phyloP scores from a whole-genome alignment of 1,140 invertebrate species.

The Aporrectodea caliginosa region DNA sequence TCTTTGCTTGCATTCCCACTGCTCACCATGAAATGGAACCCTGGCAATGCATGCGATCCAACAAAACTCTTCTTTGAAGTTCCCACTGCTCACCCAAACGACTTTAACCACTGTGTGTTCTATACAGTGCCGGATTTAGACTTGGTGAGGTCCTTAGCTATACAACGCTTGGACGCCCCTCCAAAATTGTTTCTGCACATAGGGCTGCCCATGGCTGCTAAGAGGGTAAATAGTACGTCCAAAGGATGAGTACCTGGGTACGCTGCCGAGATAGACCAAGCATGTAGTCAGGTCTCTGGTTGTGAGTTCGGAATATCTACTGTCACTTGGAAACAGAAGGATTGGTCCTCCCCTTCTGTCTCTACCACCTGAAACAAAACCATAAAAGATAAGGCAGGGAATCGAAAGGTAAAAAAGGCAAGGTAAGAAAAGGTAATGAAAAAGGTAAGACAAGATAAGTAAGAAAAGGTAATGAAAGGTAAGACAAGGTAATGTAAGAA shows the following conservation, averaged over 20 bases:
- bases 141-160: too few relatives aligned
- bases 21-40: too few relatives aligned
- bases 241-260: conserved; percentile 43
- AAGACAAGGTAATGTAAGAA: background rate
- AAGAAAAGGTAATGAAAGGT: background rate
- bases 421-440: background rate
- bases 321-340: conserved; percentile 46
- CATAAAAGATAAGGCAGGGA: background rate
- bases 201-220: background rate
- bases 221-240: background rate
- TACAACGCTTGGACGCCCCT: too few relatives aligned
- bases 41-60: too few relatives aligned
- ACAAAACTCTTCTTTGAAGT: background rate
- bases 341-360: conserved; percentile 51
- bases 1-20: too few relatives aligned
- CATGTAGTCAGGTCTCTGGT: conserved; percentile 44
- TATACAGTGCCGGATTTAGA: too few relatives aligned
- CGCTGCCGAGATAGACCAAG: conserved; percentile 46
- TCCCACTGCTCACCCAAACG: background rate
- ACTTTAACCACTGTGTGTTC: too few relatives aligned
- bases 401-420: background rate
- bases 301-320: conserved; percentile 36
- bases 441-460: background rate
- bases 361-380: conserved; percentile 41
- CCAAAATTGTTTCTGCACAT: background rate